Conservation (phyloP, 2,888 invertebrate genomes). For the Abscondita cerata region DNA sequence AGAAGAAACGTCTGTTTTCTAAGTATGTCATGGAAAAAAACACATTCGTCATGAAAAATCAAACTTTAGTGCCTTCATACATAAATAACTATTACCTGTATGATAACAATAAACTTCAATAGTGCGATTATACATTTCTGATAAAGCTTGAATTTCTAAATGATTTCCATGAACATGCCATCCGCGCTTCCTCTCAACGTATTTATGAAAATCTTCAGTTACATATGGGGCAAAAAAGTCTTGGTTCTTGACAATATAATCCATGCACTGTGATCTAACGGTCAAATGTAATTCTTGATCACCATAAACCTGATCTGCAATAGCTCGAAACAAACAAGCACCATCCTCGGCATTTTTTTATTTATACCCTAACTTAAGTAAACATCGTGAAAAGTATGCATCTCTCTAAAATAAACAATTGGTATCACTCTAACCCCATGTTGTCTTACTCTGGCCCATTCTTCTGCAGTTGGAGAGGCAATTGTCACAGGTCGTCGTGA, state of each 20-base stretch:
- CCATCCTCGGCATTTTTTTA: constrained; percentile 87
- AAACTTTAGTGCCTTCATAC: no score
- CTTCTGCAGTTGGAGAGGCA: constrained; percentile 52
- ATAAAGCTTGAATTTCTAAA: constrained; percentile 89
- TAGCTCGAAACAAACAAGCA: constrained; percentile 86
- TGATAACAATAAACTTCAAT: constrained; percentile 86
- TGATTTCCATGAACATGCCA: constrained; percentile 88
- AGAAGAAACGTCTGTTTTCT: no score
- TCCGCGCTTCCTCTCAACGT: constrained; percentile 80
- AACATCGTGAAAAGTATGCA: constrained; percentile 54
- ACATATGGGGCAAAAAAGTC: constrained; percentile 89
- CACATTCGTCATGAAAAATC: no score
- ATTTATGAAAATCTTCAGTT: constrained; percentile 86
- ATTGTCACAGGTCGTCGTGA: constrained; percentile 28
- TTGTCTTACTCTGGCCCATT: constrained; percentile 56
- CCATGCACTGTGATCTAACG: constrained; percentile 85
- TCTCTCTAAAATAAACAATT: constrained; percentile 46
- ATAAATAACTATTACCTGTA: no score
- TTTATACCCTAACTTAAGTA: constrained; percentile 77
- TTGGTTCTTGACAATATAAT: constrained; percentile 87
- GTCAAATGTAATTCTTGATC: constrained; percentile 89
- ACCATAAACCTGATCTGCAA: constrained; percentile 89
- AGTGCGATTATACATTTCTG: constrained; percentile 86
- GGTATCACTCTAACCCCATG: no score
- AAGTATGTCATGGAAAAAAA: no score